Base-by-base conservation (phyloP, 2,888 invertebrate species). In the Tinea trinotella region DNA sequence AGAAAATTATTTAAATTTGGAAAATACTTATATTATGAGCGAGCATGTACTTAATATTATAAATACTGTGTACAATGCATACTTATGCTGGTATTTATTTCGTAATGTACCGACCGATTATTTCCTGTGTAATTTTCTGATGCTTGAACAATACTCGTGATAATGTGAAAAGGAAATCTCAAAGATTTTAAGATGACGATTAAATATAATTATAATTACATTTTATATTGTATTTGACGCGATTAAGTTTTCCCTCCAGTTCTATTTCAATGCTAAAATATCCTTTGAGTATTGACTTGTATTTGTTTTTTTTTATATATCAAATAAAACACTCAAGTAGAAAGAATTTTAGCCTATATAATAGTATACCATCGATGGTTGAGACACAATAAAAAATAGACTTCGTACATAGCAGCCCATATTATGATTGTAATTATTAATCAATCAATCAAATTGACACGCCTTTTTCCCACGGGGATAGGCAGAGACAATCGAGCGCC, bases 71-170 rank as follows among this genome's bases (percentile, higher is more conserved):
- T n/a, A 15, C 30, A 40, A 40, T 40, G 13, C 40, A n/a, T 40
- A 15, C 13, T 40, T 30, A 30, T 30, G 22, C 3, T n/a, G n/a
- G n/a, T n/a, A n/a, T 24, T 9, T 24, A 24, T 24, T 24, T 9
- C 24, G n/a, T 12, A 12, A 7, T 12, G 40, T 40, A 67, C 68
- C 74, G 71, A 73, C 75, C 74, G 74, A 82, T 83, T 78, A 81
- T 83, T 82, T 79, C 64, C n/a, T 70, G 75, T 74, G 80, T 75
- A 82, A 84, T 83, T 83, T 81, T 80, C 71, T 72, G 71, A 74
- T 74, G 77, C 80, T 82, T 71, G 68, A 71, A 12, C 52, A 46
- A 19, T 46, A 40, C n/a, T 40, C 40, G 13, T 40, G 13, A 40
- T 40, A 48, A 48, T 24, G 22, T 24, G 15, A 24, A 50, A 50